phyloP scores from a whole-genome alignment of 2,888 invertebrate species.

The Dryobotodes eremita region DNA sequence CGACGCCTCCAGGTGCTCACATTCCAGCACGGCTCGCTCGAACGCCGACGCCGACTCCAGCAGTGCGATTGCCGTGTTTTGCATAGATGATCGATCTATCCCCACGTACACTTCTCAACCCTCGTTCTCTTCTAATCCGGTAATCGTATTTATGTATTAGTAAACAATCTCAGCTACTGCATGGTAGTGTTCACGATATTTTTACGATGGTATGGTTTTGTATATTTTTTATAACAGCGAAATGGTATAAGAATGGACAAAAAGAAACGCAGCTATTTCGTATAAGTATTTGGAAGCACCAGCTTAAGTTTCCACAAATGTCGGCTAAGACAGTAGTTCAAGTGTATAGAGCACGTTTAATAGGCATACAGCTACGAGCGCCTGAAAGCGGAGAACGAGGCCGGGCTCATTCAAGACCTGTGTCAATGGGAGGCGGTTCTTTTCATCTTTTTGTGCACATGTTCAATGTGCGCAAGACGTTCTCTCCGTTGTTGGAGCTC shows the following conservation, averaged over 20 bases:
- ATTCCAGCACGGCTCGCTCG: constrained; percentile 88
- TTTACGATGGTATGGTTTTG: constrained; percentile 85
- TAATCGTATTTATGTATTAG: constrained; percentile 74
- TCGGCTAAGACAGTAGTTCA: constrained; percentile 67
- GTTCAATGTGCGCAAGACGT: constrained; percentile 75
- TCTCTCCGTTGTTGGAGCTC: constrained; percentile 62
- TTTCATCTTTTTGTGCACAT: constrained; percentile 81
- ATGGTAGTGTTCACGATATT: constrained; percentile 69
- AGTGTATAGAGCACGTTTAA: constrained; percentile 74
- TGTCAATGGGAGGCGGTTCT: constrained; percentile 84
- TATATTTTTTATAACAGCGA: constrained; percentile 60
- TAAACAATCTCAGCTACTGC: constrained; percentile 66
- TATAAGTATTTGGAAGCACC: constrained; percentile 50
- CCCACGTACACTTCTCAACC: constrained; percentile 71
- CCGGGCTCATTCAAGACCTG: constrained; percentile 83
- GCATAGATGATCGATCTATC: constrained; percentile 86
- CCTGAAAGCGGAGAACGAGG: constrained; percentile 84
- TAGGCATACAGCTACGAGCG: constrained; percentile 76
- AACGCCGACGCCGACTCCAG: constrained; percentile 87
- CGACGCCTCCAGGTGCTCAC: constrained; percentile 86
- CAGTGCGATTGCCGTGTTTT: constrained; percentile 89
- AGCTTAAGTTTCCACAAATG: constrained; percentile 66
- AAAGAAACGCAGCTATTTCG: constrained; percentile 51
- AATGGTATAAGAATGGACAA: constrained; percentile 47
- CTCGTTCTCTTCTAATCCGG: constrained; percentile 76